Base-by-base conservation (phyloP, 2,888 invertebrate genomes). In the Chaitophorus viminalis region DNA sequence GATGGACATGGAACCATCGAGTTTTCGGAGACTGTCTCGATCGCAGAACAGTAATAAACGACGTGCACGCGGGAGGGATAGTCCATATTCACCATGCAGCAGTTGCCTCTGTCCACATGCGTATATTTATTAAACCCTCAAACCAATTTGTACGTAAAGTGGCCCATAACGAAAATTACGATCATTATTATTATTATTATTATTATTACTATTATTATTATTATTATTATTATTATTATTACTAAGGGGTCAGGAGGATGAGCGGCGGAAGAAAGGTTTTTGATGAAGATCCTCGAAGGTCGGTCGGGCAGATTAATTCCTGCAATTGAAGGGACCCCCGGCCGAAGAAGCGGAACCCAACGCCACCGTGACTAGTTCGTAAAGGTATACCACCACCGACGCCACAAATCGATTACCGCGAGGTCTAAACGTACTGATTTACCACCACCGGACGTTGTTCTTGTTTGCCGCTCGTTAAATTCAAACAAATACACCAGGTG, bases 231-330 rank as follows among this genome's bases (percentile, higher is more conserved):
- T 39, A 46, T 29, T 9, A 29, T 77, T 8, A 31, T 77, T 60
- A 78, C 60, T 21, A 11, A 8, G 14, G 14, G 18, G 54, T 0
- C 46, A 33, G 31, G 33, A 0, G 46, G 25, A 68, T 5, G 29
- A 33, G 21, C 11, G 39, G 25, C 11, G 68, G 31, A 0, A 25
- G 25, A 54, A 39, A 72, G 33, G 52, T 72, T 52, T n/a, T 72
- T 72, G 72, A 82, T 72, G n/a, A 33, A 72, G 33, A 72, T 17
- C 29, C n/a, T 14, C n/a, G 60, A 36, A 72, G 74, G 60, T 72
- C 11, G 60, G 60, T 6, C 29, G 4, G 39, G n/a, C 52, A 82
- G 33, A 82, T 82, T 75, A 65, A 83, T 75, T 54, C 39, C 39
- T 8, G 31, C 75, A 75, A 76, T 65, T 65, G 83, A 76, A 84